Percentiles rank a stretch among this genome's conserved stretches.
These are phyloP conservation scores for Drosophila picticornis DNA, from an alignment of 2,888 invertebrate species.

Conservation along the genomic window DNA sequence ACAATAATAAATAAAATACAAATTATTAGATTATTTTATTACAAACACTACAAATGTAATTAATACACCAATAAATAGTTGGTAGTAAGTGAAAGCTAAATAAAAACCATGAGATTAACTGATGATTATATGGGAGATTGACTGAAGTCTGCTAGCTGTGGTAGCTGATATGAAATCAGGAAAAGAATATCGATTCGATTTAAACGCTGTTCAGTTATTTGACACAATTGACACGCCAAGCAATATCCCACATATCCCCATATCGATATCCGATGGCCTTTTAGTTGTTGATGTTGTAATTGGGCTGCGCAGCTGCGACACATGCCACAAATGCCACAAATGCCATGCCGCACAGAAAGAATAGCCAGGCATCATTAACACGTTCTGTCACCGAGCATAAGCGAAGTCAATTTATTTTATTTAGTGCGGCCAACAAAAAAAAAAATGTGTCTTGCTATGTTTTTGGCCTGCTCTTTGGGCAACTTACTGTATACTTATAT, in stretches of 20 bases:
- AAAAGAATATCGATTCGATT: not conserved
- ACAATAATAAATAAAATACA: too few relatives aligned
- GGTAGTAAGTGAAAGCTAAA: not conserved
- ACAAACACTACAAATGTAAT: too few relatives aligned
- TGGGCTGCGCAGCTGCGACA: constrained; percentile 1
- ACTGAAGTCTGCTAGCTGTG: not conserved
- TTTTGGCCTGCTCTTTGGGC: constrained; percentile 2
- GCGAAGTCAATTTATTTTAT: constrained; percentile 38
- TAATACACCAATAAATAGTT: too few relatives aligned
- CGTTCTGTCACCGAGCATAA: constrained; percentile 17
- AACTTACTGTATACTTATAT: constrained; percentile 4
- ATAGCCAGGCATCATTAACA: constrained; percentile 43
- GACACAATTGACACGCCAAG: constrained; percentile 7
- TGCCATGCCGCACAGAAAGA: constrained; percentile 9
- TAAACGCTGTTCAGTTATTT: not conserved
- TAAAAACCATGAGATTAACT: not conserved
- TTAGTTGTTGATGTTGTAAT: constrained; percentile 15
- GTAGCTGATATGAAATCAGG: not conserved
- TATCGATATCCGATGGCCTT: constrained; percentile 16
- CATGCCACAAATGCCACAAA: constrained; percentile 8
- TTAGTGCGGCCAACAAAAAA: not conserved
- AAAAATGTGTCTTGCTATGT: constrained; percentile 17
- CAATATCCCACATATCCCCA: not conserved
- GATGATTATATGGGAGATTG: not conserved
- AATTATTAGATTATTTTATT: too few relatives aligned